Evolutionary conservation across 2,888 invertebrate genomes (phyloP).

Genomic region (Drosophila borborema): DNA sequence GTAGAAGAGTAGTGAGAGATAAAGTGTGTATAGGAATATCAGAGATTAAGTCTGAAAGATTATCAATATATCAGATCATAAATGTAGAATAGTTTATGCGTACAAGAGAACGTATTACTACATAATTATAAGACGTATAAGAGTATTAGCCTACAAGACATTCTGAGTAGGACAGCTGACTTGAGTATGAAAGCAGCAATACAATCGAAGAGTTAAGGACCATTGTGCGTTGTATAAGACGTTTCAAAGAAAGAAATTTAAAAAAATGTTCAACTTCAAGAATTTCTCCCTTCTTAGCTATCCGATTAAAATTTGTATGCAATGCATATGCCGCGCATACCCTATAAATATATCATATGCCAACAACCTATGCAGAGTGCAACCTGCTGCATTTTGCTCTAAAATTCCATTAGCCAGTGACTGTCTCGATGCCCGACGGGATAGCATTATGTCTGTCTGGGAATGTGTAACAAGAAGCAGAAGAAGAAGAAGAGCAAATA

Average conservation of each 20-base stretch:
- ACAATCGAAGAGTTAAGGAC: background rate
- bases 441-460: conserved; percentile 24
- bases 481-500: background rate
- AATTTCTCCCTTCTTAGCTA: background rate
- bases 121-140: background rate
- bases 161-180: background rate
- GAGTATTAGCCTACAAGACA: background rate
- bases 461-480: conserved; percentile 14
- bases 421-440: conserved; percentile 9
- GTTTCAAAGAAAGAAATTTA: background rate
- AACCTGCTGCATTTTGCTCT: conserved; percentile 9
- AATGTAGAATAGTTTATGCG: background rate
- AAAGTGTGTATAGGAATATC: background rate
- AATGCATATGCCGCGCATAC: background rate
- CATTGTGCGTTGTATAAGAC: background rate
- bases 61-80: background rate
- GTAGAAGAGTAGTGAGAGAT: background rate
- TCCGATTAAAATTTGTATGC: background rate
- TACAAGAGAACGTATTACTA: background rate
- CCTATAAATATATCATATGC: background rate
- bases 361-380: conserved; percentile 2
- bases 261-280: background rate
- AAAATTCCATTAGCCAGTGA: conserved; percentile 8
- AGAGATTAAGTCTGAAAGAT: background rate
- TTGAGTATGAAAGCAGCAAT: too few relatives aligned